A percentile compares a stretch with the other conserved stretches of the same genome.
Evolutionary conservation across 2,113 vertebrate species (phyloP).

Genomic region (Oryzias melastigma): DNA sequence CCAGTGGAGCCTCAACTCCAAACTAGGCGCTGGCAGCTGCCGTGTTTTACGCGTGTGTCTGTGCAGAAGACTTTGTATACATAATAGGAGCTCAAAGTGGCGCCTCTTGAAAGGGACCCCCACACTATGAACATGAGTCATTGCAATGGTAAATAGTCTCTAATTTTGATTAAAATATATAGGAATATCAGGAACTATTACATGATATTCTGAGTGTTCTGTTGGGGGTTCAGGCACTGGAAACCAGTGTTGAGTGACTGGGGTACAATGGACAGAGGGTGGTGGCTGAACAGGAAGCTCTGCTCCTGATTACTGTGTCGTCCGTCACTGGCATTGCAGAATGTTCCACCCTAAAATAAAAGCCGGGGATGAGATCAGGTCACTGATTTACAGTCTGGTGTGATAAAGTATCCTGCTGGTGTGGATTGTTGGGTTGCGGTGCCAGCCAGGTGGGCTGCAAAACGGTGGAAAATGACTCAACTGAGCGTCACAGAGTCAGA

Average conservation of each 20-base stretch:
- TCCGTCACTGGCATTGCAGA: background rate
- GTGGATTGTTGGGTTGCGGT: slow-evolving; percentile 2
- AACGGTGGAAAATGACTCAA: background rate
- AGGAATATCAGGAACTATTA: background rate
- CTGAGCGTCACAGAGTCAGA: background rate
- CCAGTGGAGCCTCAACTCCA: slow-evolving; percentile 69
- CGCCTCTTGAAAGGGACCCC: background rate
- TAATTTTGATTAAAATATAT: no score
- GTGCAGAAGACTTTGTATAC: slow-evolving; percentile 41
- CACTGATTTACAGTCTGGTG: background rate
- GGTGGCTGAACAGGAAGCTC: slow-evolving; percentile 52
- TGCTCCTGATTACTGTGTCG: slow-evolving; percentile 41
- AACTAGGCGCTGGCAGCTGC: slow-evolving; percentile 82
- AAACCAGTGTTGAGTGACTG: slow-evolving; percentile 44
- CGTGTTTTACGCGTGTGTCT: slow-evolving; percentile 36
- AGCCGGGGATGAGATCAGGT: background rate
- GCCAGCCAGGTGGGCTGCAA: background rate
- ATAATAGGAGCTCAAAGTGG: slow-evolving; percentile 26
- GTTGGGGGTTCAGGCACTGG: slow-evolving; percentile 20
- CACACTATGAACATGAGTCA: background rate
- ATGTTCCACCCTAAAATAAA: slow-evolving; percentile 22
- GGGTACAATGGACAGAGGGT: slow-evolving; percentile 51
- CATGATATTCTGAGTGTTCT: slow-evolving; percentile 8
- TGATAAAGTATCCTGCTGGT: background rate
- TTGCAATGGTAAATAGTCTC: no score